Conservation (phyloP, 2,888 invertebrate genomes). For the Adelphocoris suturalis region DNA sequence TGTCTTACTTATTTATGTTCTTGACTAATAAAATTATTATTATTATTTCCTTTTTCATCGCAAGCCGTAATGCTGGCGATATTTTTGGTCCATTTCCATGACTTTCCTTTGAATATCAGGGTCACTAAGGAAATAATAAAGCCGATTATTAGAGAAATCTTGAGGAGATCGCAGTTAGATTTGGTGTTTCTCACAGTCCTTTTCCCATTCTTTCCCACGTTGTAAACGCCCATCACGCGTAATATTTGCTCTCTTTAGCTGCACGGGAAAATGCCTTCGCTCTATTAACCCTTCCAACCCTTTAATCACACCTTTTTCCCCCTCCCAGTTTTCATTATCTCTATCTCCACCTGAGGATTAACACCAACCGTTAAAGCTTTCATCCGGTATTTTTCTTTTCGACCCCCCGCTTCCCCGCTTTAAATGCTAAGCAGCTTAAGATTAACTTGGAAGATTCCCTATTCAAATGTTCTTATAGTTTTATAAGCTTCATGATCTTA, state of each 20-base stretch:
- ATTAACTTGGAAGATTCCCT: constrained; percentile 38
- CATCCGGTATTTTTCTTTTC: constrained; percentile 33
- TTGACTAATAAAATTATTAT: too few species aligned
- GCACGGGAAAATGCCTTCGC: not conserved
- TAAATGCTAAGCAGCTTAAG: constrained; percentile 54
- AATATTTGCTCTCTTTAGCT: constrained; percentile 16
- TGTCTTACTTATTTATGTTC: too few species aligned
- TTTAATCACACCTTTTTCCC: constrained; percentile 46
- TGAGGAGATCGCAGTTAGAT: too few species aligned
- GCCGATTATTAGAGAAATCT: too few species aligned
- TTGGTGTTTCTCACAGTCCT: not conserved
- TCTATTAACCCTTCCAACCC: not conserved
- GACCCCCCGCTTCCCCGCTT: not conserved
- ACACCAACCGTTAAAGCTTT: constrained; percentile 26
- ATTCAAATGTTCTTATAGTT: constrained; percentile 55
- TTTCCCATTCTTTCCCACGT: not conserved
- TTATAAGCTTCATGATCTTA: constrained; percentile 43
- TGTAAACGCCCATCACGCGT: not conserved
- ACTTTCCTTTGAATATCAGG: too few species aligned
- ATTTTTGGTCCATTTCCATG: too few species aligned
- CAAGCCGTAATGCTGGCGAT: too few species aligned
- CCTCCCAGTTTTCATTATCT: not conserved
- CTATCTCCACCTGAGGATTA: constrained; percentile 52
- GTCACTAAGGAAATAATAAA: too few species aligned
- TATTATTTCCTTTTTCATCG: too few species aligned